Conservation (phyloP, 2,797 vertebrate species). For the Aplochiton taeniatus region DNA sequence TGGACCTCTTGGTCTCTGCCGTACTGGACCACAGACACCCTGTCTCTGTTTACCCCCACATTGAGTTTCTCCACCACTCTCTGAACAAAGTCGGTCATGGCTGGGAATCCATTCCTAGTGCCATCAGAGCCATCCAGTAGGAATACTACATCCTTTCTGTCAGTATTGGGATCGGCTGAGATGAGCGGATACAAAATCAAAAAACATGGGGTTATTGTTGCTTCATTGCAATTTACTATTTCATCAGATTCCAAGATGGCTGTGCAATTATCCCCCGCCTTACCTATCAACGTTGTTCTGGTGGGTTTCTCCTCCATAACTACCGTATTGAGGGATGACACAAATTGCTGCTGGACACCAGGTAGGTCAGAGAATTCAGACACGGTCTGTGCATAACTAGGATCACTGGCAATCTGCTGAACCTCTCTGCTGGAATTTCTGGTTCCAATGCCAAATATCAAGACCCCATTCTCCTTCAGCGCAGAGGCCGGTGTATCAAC, state of each 20-base stretch:
- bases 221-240: neutral
- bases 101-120: slow-evolving; percentile 60
- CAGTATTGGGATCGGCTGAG: neutral
- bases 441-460: slow-evolving; percentile 14
- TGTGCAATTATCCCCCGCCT: neutral
- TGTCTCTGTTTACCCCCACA: slow-evolving; percentile 28
- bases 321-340: slow-evolving; percentile 12
- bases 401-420: slow-evolving; percentile 6
- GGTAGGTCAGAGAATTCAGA: slow-evolving; percentile 24
- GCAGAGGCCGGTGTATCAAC: slow-evolving; percentile 24
- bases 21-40: slow-evolving; percentile 40
- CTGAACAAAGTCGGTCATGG: slow-evolving; percentile 27
- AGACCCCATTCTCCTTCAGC: slow-evolving; percentile 16
- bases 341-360: slow-evolving; percentile 9
- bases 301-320: slow-evolving; percentile 3
- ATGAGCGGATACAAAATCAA: neutral
- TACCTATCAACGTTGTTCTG: slow-evolving; percentile 14
- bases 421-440: slow-evolving; percentile 17
- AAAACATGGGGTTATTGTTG: no score
- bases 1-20: slow-evolving; percentile 19
- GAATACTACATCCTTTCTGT: slow-evolving; percentile 73
- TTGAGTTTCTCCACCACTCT: slow-evolving; percentile 27
- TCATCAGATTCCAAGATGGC: neutral
- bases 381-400: slow-evolving; percentile 14
- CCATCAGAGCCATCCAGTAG: slow-evolving; percentile 77